Base-by-base conservation (phyloP, 1,140 invertebrate species). In the Euglossa dilemma region DNA sequence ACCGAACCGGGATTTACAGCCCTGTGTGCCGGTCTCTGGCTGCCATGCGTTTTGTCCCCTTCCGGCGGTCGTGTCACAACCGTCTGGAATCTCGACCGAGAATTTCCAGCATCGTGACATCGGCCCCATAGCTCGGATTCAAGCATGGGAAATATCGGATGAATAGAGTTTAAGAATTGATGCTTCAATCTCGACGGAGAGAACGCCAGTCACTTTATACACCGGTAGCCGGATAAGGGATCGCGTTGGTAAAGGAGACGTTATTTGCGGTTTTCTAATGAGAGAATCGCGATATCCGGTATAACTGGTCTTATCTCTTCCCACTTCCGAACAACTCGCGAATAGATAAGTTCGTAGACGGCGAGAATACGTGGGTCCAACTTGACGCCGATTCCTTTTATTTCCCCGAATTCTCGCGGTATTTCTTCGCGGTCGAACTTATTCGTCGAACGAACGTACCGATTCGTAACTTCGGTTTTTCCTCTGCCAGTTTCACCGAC, bases 141-240 rank as follows among this genome's bases (percentile, higher is more conserved):
- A 36, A 25, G 54, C 45, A 63, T 54, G 43, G 50, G 50, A 45
- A 67, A 77, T 64, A 52, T 76, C 47, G 47, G 61, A 56, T 45
- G 75, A 52, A 63, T 52, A 36, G 57, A 50, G 36, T 76, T 76
- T 76, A 76, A 76, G 25, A 50, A 76, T 76, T 64, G 57, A 76
- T 63, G 20, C 20, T 76, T 50, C 59, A 52, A 76, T 75, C 20
- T 63, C 11, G 43, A 9, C 43, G 9, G 16, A 20, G 36, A 20
- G 63, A 64, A 20, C 18, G 36, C 12, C 25, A 20, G 63, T 64
- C 63, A 43, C 36, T 64, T 64, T 64, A 25, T 57, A 57, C 8
- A 18, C 2, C 25, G 7, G 9, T 52, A 7, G n/a, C 47, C 18
- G 45, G 16, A 16, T 25, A n/a, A 23, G 3, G 43, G 7, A 23